Conservation (phyloP, 2,888 invertebrate genomes). For the Drosophila gaucha region DNA sequence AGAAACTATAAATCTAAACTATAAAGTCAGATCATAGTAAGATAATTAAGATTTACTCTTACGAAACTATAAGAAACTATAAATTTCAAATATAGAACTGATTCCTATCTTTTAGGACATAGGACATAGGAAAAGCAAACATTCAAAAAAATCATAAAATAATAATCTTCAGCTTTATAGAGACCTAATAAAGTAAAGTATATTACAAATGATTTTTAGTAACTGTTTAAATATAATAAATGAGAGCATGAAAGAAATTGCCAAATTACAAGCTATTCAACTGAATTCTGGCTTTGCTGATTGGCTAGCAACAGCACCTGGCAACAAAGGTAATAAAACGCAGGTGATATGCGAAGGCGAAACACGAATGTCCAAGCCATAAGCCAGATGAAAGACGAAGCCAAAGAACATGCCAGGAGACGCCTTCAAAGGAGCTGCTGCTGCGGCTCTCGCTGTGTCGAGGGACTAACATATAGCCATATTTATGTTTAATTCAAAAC, state of each 20-base stretch:
- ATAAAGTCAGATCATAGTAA: no score
- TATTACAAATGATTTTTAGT: not conserved
- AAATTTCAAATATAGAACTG: no score
- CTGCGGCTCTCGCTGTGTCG: no score
- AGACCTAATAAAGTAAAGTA: no score
- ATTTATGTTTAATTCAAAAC: constrained; percentile 70
- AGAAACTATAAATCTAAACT: no score
- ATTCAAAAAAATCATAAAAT: no score
- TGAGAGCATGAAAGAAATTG: not conserved
- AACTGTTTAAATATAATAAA: not conserved
- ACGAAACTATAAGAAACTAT: no score
- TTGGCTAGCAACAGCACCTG: constrained; percentile 2
- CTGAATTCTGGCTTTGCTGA: not conserved
- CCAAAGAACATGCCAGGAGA: constrained; percentile 6
- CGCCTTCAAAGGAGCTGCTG: no score
- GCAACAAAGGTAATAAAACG: constrained; percentile 18
- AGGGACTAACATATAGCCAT: constrained; percentile 41
- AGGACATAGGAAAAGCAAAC: no score
- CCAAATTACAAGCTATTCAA: not conserved
- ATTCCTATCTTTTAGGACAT: no score
- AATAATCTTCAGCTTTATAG: no score
- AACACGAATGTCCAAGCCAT: constrained; percentile 8
- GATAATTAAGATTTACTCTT: no score
- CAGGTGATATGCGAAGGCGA: constrained; percentile 18
- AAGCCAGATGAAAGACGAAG: constrained; percentile 16